These are phyloP conservation scores for Psilopsiagon aurifrons DNA, from an alignment of 2,113 vertebrate genomes.

Conservation along the genomic window DNA sequence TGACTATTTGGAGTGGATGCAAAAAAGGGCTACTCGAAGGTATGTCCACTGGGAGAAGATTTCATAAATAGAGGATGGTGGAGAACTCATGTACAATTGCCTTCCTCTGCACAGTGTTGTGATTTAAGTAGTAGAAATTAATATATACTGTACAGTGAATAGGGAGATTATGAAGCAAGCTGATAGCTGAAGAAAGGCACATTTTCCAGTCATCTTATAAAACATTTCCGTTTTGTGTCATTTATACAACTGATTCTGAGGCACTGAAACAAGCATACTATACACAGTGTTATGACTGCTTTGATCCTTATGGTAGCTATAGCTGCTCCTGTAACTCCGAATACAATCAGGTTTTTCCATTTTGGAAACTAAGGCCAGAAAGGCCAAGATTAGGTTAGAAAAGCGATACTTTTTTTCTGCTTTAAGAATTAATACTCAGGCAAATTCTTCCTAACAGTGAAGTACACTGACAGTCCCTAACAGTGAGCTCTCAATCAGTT, in stretches of 20 bases:
- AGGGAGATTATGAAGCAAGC: background rate
- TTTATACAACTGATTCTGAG: slow-evolving; percentile 22
- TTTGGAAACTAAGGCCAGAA: slow-evolving; percentile 30
- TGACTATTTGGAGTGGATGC: background rate
- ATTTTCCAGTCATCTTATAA: background rate
- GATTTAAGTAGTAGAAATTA: background rate
- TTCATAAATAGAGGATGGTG: background rate
- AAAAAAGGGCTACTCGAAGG: background rate
- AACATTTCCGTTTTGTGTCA: background rate
- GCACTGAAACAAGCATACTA: background rate
- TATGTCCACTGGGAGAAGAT: background rate
- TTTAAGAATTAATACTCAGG: slow-evolving; percentile 8
- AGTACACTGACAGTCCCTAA: background rate
- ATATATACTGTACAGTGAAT: background rate
- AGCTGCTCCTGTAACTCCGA: background rate
- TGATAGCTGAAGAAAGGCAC: background rate
- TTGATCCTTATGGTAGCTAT: slow-evolving; percentile 3
- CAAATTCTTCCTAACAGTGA: background rate
- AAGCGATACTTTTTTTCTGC: slow-evolving; percentile 8
- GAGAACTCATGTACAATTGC: background rate
- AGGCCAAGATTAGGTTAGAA: background rate
- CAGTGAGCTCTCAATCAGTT: background rate
- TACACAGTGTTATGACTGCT: background rate
- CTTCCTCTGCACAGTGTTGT: rapidly evolving
- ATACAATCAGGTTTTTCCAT: slow-evolving; percentile 7